Base-by-base conservation (phyloP, 2,113 vertebrate species). In the Argyrosomus japonicus region DNA sequence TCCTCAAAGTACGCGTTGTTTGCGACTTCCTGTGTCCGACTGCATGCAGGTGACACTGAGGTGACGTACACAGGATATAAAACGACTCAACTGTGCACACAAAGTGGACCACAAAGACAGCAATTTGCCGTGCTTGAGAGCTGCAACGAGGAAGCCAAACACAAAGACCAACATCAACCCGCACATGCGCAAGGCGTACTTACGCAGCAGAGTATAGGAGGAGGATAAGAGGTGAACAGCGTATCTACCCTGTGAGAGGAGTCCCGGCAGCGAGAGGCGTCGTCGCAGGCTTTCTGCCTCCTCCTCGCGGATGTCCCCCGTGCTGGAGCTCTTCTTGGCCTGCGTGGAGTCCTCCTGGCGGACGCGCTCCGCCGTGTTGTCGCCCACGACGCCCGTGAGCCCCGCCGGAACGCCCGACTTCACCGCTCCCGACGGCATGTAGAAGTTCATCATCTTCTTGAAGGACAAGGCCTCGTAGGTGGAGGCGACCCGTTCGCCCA, bases 311-410 rank as follows among this genome's bases (percentile, higher is more conserved):
- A 99, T 97, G 87, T 99, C 98, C 54, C 98, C 97, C 1, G 99
- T 96, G 92, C 98, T 99, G 86, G 96, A 99, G 92, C 98, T 99
- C 93, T 99, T 99, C 95, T 98, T 99, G 2, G 96, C 96, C 89
- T 98, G 98, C 93, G 96, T 95, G 1, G 97, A 96, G 65, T 96
- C 95, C 54, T 98, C 97, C 88, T 94, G 94, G 57, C 91, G 96
- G 51, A 98, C 96, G 56, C 96, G 96, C 79, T 97, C 96, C 25
- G 96, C 94, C 8, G 94, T 87, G 77, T 18, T 80, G 80, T 96
- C 89, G 90, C 95, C 84, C 94, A 68, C 91, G 48, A 19, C 17
- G 2, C 15, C 93, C 62, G 36, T 12, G 1, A 75, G 18, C 10
- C 57, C 84, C 2, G 17, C 62, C 1, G 63, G 40, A 14, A 54